Evolutionary conservation across 2,113 vertebrate genomes (phyloP), one percentile per base, ranked within the genome.

Genomic region (Ceratotherium simum): DNA sequence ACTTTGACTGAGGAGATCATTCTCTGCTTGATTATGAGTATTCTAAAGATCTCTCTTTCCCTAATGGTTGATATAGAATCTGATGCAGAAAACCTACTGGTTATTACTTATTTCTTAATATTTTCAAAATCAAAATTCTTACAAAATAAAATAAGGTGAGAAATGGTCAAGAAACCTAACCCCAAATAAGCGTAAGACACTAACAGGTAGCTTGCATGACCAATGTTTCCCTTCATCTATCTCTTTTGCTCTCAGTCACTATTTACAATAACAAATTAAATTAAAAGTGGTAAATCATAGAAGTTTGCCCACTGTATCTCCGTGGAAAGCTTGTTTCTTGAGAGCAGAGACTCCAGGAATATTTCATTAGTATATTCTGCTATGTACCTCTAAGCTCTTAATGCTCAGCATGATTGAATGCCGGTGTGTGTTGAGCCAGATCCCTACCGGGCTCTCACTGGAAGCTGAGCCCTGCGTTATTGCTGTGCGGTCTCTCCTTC

Each of bases 71-170:
- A 42, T 46, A 25, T 17, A 86, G 67, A 92, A 79, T 67, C 6
- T 33, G 60, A 56, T 76, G 17, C 2, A 48, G 51, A 89, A 93
- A 78, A 60, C 13, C 42, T 67, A 60, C 36, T 82, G 3, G 4
- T 73, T 69, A 76, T 86, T 82, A 78, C 10, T 70, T 31, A 87
- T 69, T 48, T 33, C 20, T 23, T 79, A 72, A 69, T 70, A 8
- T 60, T 96, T 89, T 91, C 48, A 42, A 69, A 86, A 70, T 78
- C 11, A 67, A 95, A 86, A 64, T 89, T 86, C 31, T 93, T 72
- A 73, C 8, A 69, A 70, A 58, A 76, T 83, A 65, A 84, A 95
- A 84, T 42, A 80, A 83, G n/a, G 16, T 20, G 11, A 92, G 36
- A 39, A 33, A 11, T 56, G 39, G 12, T 23, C 31, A 18, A 78